Evolutionary conservation across 2,797 vertebrate species (phyloP).

Genomic region (Pteronotus mesoamericanus): DNA sequence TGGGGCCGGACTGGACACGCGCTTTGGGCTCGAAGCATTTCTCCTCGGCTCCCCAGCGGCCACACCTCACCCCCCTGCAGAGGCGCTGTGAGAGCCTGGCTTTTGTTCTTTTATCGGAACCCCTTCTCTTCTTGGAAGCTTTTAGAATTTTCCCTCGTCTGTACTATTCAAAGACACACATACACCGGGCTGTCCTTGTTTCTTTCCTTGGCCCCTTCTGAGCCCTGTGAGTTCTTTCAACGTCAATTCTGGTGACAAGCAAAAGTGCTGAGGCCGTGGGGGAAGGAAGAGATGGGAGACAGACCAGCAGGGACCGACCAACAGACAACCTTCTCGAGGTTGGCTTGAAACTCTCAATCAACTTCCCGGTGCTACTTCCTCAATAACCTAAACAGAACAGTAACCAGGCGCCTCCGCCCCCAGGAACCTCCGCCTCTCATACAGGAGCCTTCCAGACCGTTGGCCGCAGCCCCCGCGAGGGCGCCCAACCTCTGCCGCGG

Average conservation of each 20-base stretch:
- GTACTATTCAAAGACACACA: background rate
- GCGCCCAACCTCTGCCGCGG: too few species aligned
- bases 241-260: background rate
- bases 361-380: background rate
- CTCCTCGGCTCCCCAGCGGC: background rate
- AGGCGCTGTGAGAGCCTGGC: background rate
- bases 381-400: background rate
- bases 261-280: fast-evolving
- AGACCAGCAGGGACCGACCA: background rate
- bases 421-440: too few species aligned
- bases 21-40: fast-evolving
- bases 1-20: too few species aligned
- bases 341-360: background rate
- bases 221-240: background rate
- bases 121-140: background rate
- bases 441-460: too few species aligned
- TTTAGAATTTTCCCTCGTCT: background rate
- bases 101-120: background rate
- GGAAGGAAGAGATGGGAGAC: background rate
- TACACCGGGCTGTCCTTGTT: fast-evolving
- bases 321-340: background rate
- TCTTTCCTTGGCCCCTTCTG: background rate
- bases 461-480: too few species aligned
- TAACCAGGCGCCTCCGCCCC: background rate
- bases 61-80: background rate